Evolutionary conservation across 1,140 invertebrate genomes (phyloP).

Genomic region (Lamellibrachia luymesi): DNA sequence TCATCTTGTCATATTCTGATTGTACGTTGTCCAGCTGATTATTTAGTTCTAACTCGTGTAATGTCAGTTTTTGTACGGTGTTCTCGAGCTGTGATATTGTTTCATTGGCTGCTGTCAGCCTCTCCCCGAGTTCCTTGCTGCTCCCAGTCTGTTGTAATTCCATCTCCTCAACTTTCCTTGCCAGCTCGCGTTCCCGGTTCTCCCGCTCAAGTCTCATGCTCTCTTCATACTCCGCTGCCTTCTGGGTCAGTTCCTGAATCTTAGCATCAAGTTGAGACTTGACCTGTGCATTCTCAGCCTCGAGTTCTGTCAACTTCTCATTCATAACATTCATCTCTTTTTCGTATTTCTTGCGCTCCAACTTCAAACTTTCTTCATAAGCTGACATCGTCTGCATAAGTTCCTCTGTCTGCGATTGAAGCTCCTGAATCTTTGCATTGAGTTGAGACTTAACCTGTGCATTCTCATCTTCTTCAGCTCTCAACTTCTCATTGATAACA

Average conservation of each 20-base stretch:
- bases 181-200: not conserved
- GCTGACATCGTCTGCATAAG: not conserved
- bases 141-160: slow-evolving; percentile 28
- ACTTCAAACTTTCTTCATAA: not conserved
- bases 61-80: slow-evolving; percentile 18
- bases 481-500: not conserved
- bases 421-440: not conserved
- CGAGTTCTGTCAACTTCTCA: not conserved
- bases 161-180: slow-evolving; percentile 16
- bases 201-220: not conserved
- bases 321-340: not conserved
- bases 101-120: slow-evolving; percentile 12
- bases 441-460: not conserved
- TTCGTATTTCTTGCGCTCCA: not conserved
- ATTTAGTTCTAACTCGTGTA: slow-evolving; percentile 9
- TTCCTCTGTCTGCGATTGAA: not conserved
- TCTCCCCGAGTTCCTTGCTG: slow-evolving; percentile 15
- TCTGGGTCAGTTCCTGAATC: not conserved
- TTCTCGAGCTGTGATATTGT: slow-evolving; percentile 20
- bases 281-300: not conserved
- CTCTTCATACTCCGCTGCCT: slow-evolving; percentile 12
- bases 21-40: slow-evolving; percentile 12
- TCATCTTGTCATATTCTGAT: not conserved
- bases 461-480: not conserved
- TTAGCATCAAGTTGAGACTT: not conserved